Evolutionary conservation across 2,888 invertebrate species (phyloP).

Genomic region (Microchrysa polita): DNA sequence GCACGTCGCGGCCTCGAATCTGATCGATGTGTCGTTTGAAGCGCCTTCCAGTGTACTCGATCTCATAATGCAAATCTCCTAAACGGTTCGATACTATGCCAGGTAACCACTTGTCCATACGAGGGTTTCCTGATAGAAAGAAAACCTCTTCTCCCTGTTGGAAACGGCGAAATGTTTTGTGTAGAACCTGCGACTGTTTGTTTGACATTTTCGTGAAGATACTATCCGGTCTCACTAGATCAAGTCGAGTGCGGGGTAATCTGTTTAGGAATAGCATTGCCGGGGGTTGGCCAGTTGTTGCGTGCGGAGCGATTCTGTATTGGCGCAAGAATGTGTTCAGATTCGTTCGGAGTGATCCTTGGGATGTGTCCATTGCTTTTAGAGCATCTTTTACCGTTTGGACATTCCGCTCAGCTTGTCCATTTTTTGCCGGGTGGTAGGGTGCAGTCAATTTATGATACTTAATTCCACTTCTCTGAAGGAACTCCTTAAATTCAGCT

Average conservation of each 20-base stretch:
- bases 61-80: slow-evolving; percentile 12
- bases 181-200: not conserved
- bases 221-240: slow-evolving; percentile 45
- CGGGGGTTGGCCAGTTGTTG: slow-evolving; percentile 45
- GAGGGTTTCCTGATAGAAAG: slow-evolving; percentile 6
- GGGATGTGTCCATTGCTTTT: slow-evolving; percentile 45
- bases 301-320: slow-evolving; percentile 50
- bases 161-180: not conserved
- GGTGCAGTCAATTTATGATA: slow-evolving; percentile 44
- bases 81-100: not conserved
- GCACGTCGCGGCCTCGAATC: not conserved
- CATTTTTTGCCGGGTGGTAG: slow-evolving; percentile 52
- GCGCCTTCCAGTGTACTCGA: not conserved
- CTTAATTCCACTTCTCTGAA: slow-evolving; percentile 30
- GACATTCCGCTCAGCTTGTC: slow-evolving; percentile 28
- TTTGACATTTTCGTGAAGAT: not conserved
- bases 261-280: slow-evolving; percentile 48
- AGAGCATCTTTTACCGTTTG: slow-evolving; percentile 46
- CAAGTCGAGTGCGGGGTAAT: slow-evolving; percentile 44
- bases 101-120: slow-evolving; percentile 12
- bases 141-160: not conserved
- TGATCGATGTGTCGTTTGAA: slow-evolving; percentile 25
- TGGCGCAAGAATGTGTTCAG: slow-evolving; percentile 47
- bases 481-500: slow-evolving; percentile 45
- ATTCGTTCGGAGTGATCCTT: slow-evolving; percentile 42